These are phyloP conservation scores for Xerus rutilus DNA, from an alignment of 2,797 vertebrate genomes.

Conservation along the genomic window DNA sequence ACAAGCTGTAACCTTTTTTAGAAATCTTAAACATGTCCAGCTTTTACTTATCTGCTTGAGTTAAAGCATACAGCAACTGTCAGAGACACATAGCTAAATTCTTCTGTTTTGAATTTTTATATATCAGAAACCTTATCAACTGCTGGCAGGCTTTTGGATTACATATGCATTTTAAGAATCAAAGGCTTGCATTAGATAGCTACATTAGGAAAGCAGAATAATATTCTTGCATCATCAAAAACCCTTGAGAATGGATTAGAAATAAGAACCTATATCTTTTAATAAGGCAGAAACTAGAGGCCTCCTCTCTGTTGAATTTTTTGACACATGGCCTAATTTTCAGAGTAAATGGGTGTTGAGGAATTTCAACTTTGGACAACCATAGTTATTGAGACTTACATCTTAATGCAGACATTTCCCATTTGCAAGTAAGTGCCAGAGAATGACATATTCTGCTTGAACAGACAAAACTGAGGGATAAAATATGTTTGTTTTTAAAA, in stretches of 20 bases:
- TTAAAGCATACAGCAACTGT: conserved; percentile 61
- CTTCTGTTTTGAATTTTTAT: conserved; percentile 68
- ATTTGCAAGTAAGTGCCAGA: conserved; percentile 74
- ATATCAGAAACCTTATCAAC: conserved; percentile 87
- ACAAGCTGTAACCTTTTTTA: conserved; percentile 68
- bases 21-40: conserved; percentile 83
- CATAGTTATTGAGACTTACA: conserved; percentile 52
- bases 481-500: conserved; percentile 37
- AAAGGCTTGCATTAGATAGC: conserved; percentile 82
- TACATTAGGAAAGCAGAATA: conserved; percentile 75
- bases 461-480: background rate
- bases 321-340: conserved; percentile 66
- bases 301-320: conserved; percentile 68
- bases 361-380: conserved; percentile 82
- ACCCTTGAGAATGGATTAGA: conserved; percentile 86
- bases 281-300: conserved; percentile 78
- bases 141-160: conserved; percentile 86
- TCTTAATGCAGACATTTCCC: conserved; percentile 56
- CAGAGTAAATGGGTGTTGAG: conserved; percentile 60
- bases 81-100: conserved; percentile 53
- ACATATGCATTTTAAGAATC: conserved; percentile 86
- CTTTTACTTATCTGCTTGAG: conserved; percentile 65
- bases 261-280: conserved; percentile 84
- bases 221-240: conserved; percentile 82
- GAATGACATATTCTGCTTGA: conserved; percentile 67